Percentiles rank a stretch among this genome's conserved stretches.
Conservation (phyloP, 2,113 vertebrate species). For the Centropus unirufus region DNA sequence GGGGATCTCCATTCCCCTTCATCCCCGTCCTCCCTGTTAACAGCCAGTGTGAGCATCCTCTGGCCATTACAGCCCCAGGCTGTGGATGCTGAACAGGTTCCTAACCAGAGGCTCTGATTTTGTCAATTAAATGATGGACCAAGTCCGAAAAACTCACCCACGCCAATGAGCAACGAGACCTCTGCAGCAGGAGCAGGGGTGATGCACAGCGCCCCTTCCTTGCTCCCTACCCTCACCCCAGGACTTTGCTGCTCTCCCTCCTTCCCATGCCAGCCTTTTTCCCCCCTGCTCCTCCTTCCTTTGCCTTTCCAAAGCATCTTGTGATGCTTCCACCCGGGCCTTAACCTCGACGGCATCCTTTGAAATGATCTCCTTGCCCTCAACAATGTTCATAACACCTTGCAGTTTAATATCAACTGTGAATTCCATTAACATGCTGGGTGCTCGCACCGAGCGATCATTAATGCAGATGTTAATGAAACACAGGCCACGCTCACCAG, state of each 20-base stretch:
- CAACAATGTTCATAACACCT: not conserved
- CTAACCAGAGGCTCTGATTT: not conserved
- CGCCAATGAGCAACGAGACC: not conserved
- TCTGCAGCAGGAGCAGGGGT: not conserved
- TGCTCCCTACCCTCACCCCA: not conserved
- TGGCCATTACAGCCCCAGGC: fast-evolving
- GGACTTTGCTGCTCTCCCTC: not conserved
- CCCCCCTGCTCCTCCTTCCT: not conserved
- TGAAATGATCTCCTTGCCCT: not conserved
- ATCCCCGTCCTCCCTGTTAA: not conserved
- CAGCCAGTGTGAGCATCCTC: not conserved
- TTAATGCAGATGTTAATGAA: not conserved
- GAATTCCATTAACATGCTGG: not conserved
- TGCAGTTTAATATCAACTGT: not conserved
- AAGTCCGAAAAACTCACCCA: not conserved
- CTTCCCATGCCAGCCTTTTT: not conserved
- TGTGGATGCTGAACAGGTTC: not conserved
- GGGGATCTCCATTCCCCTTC: not conserved
- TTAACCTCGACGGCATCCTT: not conserved
- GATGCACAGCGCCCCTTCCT: not conserved
- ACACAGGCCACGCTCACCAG: not conserved
- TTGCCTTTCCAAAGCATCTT: not conserved
- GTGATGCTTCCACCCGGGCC: not conserved
- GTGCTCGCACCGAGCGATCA: not conserved
- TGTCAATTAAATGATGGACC: not conserved